Evolutionary conservation across 2,797 vertebrate species (phyloP).

Genomic region (Eospalax fontanierii): DNA sequence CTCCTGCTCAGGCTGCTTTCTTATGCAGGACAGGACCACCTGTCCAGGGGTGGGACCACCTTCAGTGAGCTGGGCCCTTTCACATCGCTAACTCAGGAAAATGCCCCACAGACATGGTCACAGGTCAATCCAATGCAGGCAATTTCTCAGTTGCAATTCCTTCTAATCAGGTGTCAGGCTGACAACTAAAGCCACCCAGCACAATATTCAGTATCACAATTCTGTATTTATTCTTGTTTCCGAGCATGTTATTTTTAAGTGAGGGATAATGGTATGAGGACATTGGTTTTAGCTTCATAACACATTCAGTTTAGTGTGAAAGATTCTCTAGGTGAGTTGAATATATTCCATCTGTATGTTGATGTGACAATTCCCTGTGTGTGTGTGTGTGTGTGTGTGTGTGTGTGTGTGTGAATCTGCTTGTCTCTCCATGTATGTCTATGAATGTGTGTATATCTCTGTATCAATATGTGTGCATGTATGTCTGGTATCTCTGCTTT

Average conservation of each 20-base stretch:
- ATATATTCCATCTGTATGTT: background rate
- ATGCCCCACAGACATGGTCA: no score
- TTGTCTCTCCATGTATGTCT: background rate
- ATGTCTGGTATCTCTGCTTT: background rate
- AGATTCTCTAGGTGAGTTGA: background rate
- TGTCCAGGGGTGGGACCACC: no score
- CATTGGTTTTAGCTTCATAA: background rate
- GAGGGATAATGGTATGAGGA: background rate
- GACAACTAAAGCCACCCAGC: no score
- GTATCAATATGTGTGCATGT: background rate
- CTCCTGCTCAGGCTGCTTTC: no score
- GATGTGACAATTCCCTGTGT: background rate
- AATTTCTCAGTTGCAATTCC: no score
- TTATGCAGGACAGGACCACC: no score
- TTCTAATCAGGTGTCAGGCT: no score
- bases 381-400: background rate
- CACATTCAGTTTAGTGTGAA: background rate
- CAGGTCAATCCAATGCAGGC: no score
- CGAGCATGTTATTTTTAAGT: background rate
- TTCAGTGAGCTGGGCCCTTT: no score
- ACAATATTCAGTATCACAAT: background rate
- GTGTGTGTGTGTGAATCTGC: background rate
- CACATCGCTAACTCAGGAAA: no score
- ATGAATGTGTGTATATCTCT: background rate
- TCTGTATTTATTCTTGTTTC: background rate